phyloP scores from a whole-genome alignment of 2,113 vertebrate species.

The Mellivora capensis region DNA sequence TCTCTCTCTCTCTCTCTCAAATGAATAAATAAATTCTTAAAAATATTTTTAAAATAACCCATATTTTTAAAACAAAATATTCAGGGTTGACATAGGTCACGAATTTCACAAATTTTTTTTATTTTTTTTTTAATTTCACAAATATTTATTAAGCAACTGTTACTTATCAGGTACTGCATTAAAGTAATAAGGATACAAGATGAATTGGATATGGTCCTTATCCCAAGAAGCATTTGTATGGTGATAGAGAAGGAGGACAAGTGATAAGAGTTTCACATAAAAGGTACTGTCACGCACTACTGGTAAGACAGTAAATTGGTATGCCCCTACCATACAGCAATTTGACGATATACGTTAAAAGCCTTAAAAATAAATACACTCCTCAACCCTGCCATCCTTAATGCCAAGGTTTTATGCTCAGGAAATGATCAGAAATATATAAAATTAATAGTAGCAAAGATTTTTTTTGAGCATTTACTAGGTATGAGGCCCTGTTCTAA shows the following conservation, averaged over 20 bases:
- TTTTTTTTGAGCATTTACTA: neutral
- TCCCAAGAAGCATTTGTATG: neutral
- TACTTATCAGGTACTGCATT: neutral
- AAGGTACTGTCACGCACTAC: neutral
- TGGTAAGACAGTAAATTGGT: neutral
- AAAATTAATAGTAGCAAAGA: conserved; percentile 5
- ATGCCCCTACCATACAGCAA: neutral
- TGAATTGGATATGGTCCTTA: neutral
- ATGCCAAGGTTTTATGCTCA: neutral
- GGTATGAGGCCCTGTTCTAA: neutral
- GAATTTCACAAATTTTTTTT: neutral
- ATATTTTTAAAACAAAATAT: neutral
- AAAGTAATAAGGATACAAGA: neutral
- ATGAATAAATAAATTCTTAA: too few species aligned
- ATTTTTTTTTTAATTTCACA: neutral
- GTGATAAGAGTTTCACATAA: neutral
- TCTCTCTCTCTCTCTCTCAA: too few species aligned
- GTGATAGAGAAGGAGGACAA: neutral
- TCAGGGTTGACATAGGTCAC: neutral
- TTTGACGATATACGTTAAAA: neutral
- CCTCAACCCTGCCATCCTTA: neutral
- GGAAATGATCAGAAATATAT: neutral
- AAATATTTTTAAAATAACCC: neutral
- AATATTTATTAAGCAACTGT: neutral
- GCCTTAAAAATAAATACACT: neutral